Evolutionary conservation across 1,140 invertebrate species (phyloP).

Genomic region (Microvelia longipes): DNA sequence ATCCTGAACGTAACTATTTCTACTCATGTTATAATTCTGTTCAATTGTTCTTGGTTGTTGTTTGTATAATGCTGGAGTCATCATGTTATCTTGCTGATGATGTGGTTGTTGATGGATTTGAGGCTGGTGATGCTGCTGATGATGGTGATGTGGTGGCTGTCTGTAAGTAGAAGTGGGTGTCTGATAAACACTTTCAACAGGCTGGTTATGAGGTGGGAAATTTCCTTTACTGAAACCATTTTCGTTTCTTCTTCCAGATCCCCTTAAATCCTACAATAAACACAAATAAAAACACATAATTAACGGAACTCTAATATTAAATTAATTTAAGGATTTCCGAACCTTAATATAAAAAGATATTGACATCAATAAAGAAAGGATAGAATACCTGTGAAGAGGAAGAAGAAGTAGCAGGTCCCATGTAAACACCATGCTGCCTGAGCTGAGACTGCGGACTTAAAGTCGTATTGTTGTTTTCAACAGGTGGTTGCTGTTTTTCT

Average conservation of each 20-base stretch:
- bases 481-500: conserved; percentile 10
- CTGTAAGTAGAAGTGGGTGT: conserved; percentile 1
- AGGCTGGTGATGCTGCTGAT: conserved; percentile 1
- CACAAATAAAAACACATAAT: too few species aligned
- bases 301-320: too few species aligned
- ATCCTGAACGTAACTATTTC: neutral
- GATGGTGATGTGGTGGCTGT: conserved; percentile 5
- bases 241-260: neutral
- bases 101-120: conserved; percentile 7
- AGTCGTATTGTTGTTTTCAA: neutral
- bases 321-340: too few species aligned
- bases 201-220: neutral
- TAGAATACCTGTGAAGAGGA: too few species aligned
- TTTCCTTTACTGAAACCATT: neutral
- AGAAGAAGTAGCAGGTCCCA: conserved; percentile 4
- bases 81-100: neutral
- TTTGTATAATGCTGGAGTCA: neutral
- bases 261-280: neutral
- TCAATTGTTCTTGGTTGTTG: neutral
- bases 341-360: too few species aligned
- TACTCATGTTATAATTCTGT: neutral
- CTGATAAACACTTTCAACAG: neutral
- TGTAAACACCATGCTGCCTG: conserved; percentile 23
- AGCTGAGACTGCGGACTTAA: conserved; percentile 24
- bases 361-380: too few species aligned